Evolutionary conservation across 1,140 invertebrate genomes (phyloP).

Genomic region (Agrypnia vestita): DNA sequence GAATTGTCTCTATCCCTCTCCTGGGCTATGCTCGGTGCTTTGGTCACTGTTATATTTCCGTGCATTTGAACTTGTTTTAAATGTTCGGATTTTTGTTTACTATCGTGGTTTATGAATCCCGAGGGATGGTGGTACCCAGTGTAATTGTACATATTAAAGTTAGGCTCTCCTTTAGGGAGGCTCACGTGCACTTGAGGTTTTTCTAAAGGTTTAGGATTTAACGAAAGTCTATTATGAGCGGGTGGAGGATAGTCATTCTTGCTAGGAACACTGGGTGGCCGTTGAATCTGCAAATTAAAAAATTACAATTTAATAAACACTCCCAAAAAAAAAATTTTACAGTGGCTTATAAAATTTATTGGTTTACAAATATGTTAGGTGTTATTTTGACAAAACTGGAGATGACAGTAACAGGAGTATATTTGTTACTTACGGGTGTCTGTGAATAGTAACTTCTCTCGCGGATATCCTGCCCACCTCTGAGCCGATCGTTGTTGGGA

Average conservation of each 20-base stretch:
- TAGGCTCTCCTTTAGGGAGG: slow-evolving; percentile 82
- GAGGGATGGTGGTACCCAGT: slow-evolving; percentile 75
- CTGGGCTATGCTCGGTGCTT: slow-evolving; percentile 65
- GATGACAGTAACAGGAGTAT: neutral
- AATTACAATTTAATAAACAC: slow-evolving; percentile 24
- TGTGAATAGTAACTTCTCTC: slow-evolving; percentile 52
- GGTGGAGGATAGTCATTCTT: slow-evolving; percentile 76
- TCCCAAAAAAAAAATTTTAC: neutral
- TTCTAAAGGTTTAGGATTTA: slow-evolving; percentile 70
- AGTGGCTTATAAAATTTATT: neutral
- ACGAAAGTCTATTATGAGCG: slow-evolving; percentile 72
- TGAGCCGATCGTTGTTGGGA: slow-evolving; percentile 7
- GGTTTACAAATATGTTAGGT: no score
- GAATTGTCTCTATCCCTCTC: slow-evolving; percentile 74
- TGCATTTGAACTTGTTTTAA: slow-evolving; percentile 64
- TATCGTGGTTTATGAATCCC: slow-evolving; percentile 48
- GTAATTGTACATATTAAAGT: slow-evolving; percentile 82
- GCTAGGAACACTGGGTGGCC: slow-evolving; percentile 71
- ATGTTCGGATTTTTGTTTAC: slow-evolving; percentile 57
- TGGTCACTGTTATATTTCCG: slow-evolving; percentile 63
- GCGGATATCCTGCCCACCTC: slow-evolving; percentile 27
- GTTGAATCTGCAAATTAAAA: slow-evolving; percentile 60
- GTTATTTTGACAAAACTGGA: no score
- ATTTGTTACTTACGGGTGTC: slow-evolving; percentile 39
- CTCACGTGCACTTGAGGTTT: slow-evolving; percentile 74